Conservation (phyloP, 2,797 vertebrate genomes). For the Denticeps clupeoides region DNA sequence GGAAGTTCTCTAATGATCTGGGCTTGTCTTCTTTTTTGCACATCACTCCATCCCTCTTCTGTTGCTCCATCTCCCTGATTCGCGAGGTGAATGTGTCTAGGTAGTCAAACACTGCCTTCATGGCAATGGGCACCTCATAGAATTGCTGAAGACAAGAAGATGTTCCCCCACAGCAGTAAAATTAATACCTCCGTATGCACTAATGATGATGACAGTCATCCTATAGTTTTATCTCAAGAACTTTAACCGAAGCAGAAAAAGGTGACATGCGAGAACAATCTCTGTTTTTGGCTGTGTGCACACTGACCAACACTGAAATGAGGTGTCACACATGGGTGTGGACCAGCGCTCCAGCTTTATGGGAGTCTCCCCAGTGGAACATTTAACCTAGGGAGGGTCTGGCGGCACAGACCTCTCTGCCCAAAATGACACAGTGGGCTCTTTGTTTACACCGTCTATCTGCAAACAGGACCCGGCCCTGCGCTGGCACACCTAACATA, state of each 20-base stretch:
- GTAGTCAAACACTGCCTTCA: slow-evolving; percentile 92
- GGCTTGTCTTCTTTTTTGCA: slow-evolving; percentile 96
- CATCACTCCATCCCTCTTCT: slow-evolving; percentile 83
- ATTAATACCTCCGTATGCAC: too few species aligned
- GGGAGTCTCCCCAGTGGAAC: too few species aligned
- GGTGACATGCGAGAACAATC: too few species aligned
- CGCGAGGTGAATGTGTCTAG: slow-evolving; percentile 91
- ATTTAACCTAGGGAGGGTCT: slow-evolving; percentile 30
- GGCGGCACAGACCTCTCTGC: too few species aligned
- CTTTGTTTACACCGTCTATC: slow-evolving; percentile 50
- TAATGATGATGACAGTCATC: too few species aligned
- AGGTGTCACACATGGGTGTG: too few species aligned
- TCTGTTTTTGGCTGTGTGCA: too few species aligned
- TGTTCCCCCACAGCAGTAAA: background rate
- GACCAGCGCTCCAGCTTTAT: too few species aligned
- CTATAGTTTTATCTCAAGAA: too few species aligned
- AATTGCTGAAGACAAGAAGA: slow-evolving; percentile 68
- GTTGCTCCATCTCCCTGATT: slow-evolving; percentile 94
- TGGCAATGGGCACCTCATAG: slow-evolving; percentile 92
- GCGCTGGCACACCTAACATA: slow-evolving; percentile 27
- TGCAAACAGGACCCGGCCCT: slow-evolving; percentile 42
- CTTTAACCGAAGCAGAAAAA: too few species aligned
- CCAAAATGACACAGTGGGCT: slow-evolving; percentile 50
- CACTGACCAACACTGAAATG: too few species aligned
- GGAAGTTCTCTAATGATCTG: slow-evolving; percentile 88